Percentiles rank a stretch among this genome's conserved stretches.
phyloP scores from a whole-genome alignment of 2,888 invertebrate genomes.

The Lasioglossum morio region DNA sequence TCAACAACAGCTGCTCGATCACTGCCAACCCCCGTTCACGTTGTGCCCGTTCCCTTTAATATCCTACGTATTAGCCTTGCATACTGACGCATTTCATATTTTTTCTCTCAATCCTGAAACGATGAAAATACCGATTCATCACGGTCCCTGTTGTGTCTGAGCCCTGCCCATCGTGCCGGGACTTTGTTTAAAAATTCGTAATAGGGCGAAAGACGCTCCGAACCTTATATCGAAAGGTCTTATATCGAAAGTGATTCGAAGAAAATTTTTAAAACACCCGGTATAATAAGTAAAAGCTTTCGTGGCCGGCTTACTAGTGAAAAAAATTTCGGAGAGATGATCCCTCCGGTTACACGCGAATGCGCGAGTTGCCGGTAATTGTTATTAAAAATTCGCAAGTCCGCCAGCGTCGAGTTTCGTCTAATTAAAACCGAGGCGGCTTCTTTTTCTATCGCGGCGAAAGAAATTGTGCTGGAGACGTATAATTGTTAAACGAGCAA shows the following conservation, averaged over 20 bases:
- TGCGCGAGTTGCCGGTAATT: neutral
- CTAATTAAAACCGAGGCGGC: slow-evolving; percentile 44
- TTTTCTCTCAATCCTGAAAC: neutral
- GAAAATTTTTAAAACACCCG: no score
- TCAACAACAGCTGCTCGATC: slow-evolving; percentile 57
- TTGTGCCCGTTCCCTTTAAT: slow-evolving; percentile 13
- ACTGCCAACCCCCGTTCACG: slow-evolving; percentile 25
- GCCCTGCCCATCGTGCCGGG: neutral
- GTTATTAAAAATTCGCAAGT: slow-evolving; percentile 43
- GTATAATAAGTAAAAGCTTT: neutral
- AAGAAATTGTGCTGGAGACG: slow-evolving; percentile 21
- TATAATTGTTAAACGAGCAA: slow-evolving; percentile 42
- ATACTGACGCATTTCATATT: slow-evolving; percentile 3
- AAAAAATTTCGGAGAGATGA: neutral
- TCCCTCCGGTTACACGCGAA: neutral
- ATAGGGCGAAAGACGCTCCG: no score
- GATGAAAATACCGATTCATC: slow-evolving; percentile 10
- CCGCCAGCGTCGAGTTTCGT: slow-evolving; percentile 28
- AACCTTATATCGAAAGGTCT: no score
- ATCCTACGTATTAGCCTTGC: neutral
- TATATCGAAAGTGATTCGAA: no score
- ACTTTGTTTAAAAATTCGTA: neutral
- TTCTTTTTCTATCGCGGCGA: slow-evolving; percentile 5
- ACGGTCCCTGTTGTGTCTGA: neutral
- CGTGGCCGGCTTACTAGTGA: no score